Evolutionary conservation across 2,888 invertebrate genomes (phyloP), one percentile per base, ranked within the genome.

Genomic region (Parnassius mnemosyne): DNA sequence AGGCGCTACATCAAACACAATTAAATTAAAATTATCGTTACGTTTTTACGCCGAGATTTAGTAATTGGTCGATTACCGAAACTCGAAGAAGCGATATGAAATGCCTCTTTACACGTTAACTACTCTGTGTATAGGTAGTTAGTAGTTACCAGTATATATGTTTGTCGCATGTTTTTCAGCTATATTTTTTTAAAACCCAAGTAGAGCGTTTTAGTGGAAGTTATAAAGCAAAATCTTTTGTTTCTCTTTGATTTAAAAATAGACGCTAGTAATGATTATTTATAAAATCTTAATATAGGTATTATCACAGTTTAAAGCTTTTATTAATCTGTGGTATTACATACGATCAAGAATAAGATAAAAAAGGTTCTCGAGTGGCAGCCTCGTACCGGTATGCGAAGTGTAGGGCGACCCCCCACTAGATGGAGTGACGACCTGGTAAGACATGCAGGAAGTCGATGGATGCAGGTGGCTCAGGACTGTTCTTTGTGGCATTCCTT

Each of bases 1-100:
- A n/a, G 49, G 42, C 49, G 53, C 60, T 25, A 60, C 54, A 60
- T 60, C 60, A 60, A 55, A 55, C 44, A 60, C 50, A 60, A 60
- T 60, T 55, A 60, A 60, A 60, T 50, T 10, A 55, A 44, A 61
- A 61, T 61, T 61, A 61, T 51, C 56, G 13, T 61, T 46, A 60
- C 55, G 51, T 56, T 56, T 56, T 50, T 53, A 54, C 61, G 55
- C 44, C 47, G 51, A 61, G 50, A 49, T 60, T 55, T 42, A 41
- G 34, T 61, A 61, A 61, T 51, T 61, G 61, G 55, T 46, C 55
- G 61, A 44, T 56, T 59, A 46, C 41, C 16, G 10, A 60, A 49
- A 20, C 42, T 50, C 47, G 49, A 54, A 54, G 20, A 52, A 25
- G 13, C 20, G 13, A 42, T 42, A 57, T 2, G 12, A 46, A 42